A percentile compares a stretch with the other conserved stretches of the same genome.
Evolutionary conservation across 53 echinoderm and acorn worm species (phyloP).

Genomic region (Antedon mediterranea): DNA sequence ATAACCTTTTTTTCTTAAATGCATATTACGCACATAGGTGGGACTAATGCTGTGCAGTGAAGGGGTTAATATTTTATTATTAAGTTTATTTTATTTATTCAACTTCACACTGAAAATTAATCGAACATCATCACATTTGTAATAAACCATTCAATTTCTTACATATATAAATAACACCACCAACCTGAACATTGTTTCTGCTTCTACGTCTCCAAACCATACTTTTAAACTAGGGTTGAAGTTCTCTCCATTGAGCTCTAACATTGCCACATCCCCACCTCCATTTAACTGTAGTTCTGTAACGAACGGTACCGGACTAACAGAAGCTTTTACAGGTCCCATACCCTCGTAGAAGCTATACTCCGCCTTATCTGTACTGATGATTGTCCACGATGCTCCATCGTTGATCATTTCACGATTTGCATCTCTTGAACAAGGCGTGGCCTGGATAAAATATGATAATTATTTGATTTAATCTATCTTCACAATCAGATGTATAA

Average conservation of each 20-base stretch:
- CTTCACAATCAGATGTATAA: no score
- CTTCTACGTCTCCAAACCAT: constrained; percentile 99
- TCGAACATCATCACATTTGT: no score
- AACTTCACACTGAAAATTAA: no score
- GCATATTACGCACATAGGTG: no score
- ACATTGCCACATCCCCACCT: constrained; percentile 97
- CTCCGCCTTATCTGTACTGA: constrained; percentile 92
- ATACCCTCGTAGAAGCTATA: constrained; percentile 98
- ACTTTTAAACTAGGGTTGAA: constrained; percentile 82
- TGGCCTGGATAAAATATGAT: constrained; percentile 33
- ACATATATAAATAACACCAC: neutral
- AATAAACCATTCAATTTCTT: no score
- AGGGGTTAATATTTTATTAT: no score
- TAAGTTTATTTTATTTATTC: no score
- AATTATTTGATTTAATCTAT: no score
- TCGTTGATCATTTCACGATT: constrained; percentile 92
- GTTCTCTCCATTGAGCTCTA: constrained; percentile 89
- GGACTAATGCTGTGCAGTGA: no score
- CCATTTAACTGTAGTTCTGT: constrained; percentile 86
- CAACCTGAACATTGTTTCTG: constrained; percentile 98
- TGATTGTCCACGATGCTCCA: constrained; percentile 95
- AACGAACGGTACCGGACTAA: constrained; percentile 86
- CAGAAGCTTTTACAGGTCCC: constrained; percentile 84
- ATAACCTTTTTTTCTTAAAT: no score
- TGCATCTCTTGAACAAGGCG: constrained; percentile 79